Evolutionary conservation across 2,797 vertebrate genomes (phyloP).

Genomic region (Silurus lanzhouensis): DNA sequence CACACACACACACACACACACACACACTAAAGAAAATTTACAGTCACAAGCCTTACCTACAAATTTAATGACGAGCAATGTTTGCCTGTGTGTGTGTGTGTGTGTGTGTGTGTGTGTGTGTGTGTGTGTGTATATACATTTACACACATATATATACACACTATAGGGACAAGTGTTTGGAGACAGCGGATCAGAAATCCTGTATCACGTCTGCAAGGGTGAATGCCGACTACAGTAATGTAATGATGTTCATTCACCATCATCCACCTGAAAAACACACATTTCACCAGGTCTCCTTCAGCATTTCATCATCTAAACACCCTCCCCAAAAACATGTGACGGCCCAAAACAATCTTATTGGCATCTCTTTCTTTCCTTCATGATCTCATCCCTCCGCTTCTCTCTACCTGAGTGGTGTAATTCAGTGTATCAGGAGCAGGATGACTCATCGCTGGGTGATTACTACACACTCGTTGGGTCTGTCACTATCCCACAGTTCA

Average conservation of each 20-base stretch:
- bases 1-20: background rate
- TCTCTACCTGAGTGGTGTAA: background rate
- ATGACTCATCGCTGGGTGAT: slow-evolving; percentile 37
- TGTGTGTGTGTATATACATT: too few relatives aligned
- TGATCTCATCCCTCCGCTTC: background rate
- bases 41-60: background rate
- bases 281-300: background rate
- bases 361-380: slow-evolving; percentile 5
- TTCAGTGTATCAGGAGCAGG: slow-evolving; percentile 26
- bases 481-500: background rate
- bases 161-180: too few relatives aligned
- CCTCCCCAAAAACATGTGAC: background rate
- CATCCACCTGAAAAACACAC: too few relatives aligned
- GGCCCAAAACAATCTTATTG: too few relatives aligned
- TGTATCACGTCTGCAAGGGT: too few relatives aligned
- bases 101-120: too few relatives aligned
- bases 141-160: too few relatives aligned
- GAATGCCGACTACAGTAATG: too few relatives aligned
- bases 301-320: background rate
- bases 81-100: background rate
- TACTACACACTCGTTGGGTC: slow-evolving; percentile 33
- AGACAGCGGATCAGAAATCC: too few relatives aligned
- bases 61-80: background rate
- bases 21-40: slow-evolving; percentile 5
- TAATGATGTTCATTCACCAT: too few relatives aligned